Evolutionary conservation across 1,140 invertebrate species (phyloP), one percentile per base, ranked within the genome.

Genomic region (Macrobrachium nipponense): DNA sequence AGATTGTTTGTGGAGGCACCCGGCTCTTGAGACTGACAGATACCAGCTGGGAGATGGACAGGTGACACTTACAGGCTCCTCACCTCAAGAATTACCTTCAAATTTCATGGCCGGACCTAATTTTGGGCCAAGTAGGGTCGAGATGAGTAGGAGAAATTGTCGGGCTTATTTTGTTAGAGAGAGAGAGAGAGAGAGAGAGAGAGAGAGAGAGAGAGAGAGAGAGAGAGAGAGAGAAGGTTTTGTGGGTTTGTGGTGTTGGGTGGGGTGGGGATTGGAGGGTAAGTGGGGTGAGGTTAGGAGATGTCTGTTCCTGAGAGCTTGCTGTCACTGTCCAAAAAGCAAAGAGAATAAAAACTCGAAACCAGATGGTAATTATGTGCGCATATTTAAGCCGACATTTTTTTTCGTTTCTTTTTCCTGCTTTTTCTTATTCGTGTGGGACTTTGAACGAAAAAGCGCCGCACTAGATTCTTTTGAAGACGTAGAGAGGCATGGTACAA

Each of bases 51-150:
- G 44, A 86, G 83, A 86, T 59, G 78, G 83, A 72, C 83, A 86
- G 83, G 77, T 86, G 83, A 86, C 83, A 80, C 83, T 80, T 72
- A 72, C 75, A 80, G 64, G 61, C 77, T 70, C 83, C 66, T 62
- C 83, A 80, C 77, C 66, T 14, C 83, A 51, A 80, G 83, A 78
- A 86, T 86, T 86, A 86, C 72, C 66, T 72, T 86, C 59, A 86
- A 86, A 77, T 86, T 86, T 86, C 70, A n/a, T 78, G 75, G 78
- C 83, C 66, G 15, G 23, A 77, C 66, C 72, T 85, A 85, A 85
- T 85, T 85, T 80, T 64, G 27, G 78, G 64, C 60, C 36, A 73
- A 60, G 68, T 68, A 62, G 20, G 59, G 36, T 43, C 12, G 18
- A 66, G 75, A 77, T 11, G 43, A 81, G 66, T 43, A 23, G 23